Evolutionary conservation across 2,888 invertebrate genomes (phyloP), one percentile per base, ranked within the genome.

Genomic region (Tanytarsus gracilentus): DNA sequence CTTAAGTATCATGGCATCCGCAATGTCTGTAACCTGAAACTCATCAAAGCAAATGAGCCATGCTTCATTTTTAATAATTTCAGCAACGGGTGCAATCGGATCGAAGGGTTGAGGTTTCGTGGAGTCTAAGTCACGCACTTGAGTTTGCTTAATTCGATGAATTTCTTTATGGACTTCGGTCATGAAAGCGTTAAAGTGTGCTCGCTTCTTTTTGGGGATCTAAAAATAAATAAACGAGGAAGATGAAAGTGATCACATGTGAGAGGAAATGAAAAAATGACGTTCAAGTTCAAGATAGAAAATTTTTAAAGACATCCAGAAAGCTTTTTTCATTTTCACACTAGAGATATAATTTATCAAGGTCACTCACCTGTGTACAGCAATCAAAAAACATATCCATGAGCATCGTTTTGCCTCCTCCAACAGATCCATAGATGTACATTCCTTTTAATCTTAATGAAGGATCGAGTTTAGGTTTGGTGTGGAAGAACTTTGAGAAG

Each of bases 101-200:
- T 99, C 98, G 72, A 89, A 95, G 0, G 86, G 82, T 66, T 80
- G 77, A 1, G 79, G 76, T 66, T 84, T 75, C 62, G 72, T 75
- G 11, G 18, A 21, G 21, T 23, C 18, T 58, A 71, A 69, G 63
- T 79, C 76, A 27, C 77, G 73, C 6, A 72, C 70, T n/a, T 79
- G 72, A 21, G 73, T 74, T 59, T 69, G 64, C 72, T 97, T 98
- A 1, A 89, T 79, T 64, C 85, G 83, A 69, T 96, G 95, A 68
- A 96, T 92, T 68, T 84, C 83, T 62, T 81, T 79, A 74, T 99
- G 99, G 8, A 99, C 92, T 71, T 94, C 90, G 48, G 91, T 79
- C 99, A 99, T 99, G 71, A 99, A 99, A 39, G 90, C 86, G 72
- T 98, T 90, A 70, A 99, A 99, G 73, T 99, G 99, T 2, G 98